phyloP scores from a whole-genome alignment of 1,140 invertebrate species.

The Zaprionus ghesquierei region DNA sequence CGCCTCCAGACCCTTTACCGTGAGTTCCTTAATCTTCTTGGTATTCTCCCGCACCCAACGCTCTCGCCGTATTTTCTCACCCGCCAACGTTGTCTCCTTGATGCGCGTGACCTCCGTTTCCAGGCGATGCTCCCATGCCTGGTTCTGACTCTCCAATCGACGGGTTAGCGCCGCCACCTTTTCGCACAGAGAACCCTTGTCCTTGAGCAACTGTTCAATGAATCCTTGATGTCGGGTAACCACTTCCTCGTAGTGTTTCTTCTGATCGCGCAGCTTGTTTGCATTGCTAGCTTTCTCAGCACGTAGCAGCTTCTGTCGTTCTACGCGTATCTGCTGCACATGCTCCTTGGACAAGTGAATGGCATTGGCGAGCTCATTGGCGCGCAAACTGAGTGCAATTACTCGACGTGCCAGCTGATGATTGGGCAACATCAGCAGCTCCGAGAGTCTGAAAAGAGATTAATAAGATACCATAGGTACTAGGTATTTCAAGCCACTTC shows the following conservation, averaged over 20 bases:
- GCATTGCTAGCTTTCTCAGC: conserved; percentile 69
- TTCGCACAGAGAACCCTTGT: conserved; percentile 87
- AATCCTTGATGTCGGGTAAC: conserved; percentile 88
- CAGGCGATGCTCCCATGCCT: conserved; percentile 86
- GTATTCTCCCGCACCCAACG: conserved; percentile 88
- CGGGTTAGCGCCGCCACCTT: conserved; percentile 86
- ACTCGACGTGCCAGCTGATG: conserved; percentile 79
- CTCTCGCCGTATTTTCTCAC: conserved; percentile 87
- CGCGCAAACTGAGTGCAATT: conserved; percentile 70
- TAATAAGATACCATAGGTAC: neutral
- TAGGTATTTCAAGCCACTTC: neutral
- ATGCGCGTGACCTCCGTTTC: conserved; percentile 86
- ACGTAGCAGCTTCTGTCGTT: conserved; percentile 73
- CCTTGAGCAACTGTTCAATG: conserved; percentile 87
- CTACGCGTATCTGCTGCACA: conserved; percentile 66
- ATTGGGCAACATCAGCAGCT: conserved; percentile 80
- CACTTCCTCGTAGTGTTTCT: conserved; percentile 86
- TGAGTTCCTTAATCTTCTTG: conserved; percentile 89
- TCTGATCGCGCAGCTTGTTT: conserved; percentile 84
- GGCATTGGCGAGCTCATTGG: conserved; percentile 81
- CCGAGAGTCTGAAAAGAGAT: conserved; percentile 52
- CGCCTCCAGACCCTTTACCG: conserved; percentile 89
- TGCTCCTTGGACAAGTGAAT: conserved; percentile 81
- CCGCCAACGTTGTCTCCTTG: conserved; percentile 86
- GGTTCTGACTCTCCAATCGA: conserved; percentile 83